Base-by-base conservation (phyloP, 2,797 vertebrate species). In the Octomys mimax region DNA sequence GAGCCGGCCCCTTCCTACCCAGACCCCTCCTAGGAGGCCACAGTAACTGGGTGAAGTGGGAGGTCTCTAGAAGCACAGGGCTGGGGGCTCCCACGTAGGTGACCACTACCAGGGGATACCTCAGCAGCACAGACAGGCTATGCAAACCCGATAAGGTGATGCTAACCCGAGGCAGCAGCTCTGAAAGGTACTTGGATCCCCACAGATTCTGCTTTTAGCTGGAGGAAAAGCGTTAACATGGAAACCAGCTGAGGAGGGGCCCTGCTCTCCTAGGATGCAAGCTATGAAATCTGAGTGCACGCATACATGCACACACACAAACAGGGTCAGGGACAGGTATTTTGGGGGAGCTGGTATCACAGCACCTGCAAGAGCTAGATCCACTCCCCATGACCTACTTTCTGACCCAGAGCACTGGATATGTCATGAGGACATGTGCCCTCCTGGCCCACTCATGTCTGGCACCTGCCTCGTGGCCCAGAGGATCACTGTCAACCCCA, bases 351-450 rank as follows among this genome's bases (percentile, higher is more conserved):
- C 14, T 13, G 1, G 2, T 1, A 5, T 16, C 46, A 6, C 0
- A 0, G 26, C 6, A 36, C 54, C 54, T 33, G 36, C 31, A 52
- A 57, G 52, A 71, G 2, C 42, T 2, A 21, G 73, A 62, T 21
- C 70, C 61, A 42, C 33, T 16, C 70, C 61, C 49, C 36, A 6
- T 59, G n/a, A 64, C 87, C 62, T 31, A 31, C 75, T 88, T 77
- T 57, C 84, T 54, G 61, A 33, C 26, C 42, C 22, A 9, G 46
- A 59, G 62, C 22, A 33, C 8, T 0, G 1, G 46, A 36, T 9
- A 1, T 31, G 21, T 2, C 0, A 2, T 16, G 12, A 64, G 85
- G n/a, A n/a, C 8, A 0, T 0, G 10, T 22, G 71, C 33, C 10
- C 36, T 31, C 39, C 54, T 7, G 14, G 21, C 21, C 31, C 36